Conservation (phyloP, 2,888 invertebrate species). For the Folsomia manolachei region DNA sequence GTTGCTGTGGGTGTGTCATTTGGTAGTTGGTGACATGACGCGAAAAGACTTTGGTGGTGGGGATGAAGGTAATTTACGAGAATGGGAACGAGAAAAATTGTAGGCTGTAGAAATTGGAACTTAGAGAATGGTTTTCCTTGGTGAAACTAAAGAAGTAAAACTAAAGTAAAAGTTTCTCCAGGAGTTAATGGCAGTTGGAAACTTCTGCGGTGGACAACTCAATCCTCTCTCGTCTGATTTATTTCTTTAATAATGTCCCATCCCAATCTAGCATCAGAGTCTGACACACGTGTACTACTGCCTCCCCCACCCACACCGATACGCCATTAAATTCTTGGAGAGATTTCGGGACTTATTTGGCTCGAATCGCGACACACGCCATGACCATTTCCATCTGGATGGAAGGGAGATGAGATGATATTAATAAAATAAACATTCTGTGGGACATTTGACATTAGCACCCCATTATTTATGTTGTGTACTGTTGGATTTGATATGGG, state of each 20-base stretch:
- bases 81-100: neutral
- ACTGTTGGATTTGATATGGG: neutral
- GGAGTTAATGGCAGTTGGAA: conserved; percentile 25
- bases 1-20: neutral
- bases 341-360: neutral
- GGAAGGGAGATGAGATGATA: neutral
- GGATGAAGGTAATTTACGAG: neutral
- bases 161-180: neutral
- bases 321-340: neutral
- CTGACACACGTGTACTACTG: conserved; percentile 7
- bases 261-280: conserved; percentile 10
- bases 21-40: neutral
- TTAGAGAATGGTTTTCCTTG: neutral
- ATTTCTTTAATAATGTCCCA: conserved; percentile 35
- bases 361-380: no score
- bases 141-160: neutral
- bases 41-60: neutral
- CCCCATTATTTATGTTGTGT: neutral
- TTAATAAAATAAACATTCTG: neutral
- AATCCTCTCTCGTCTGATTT: conserved; percentile 32
- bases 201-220: conserved; percentile 42
- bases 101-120: neutral
- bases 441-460: neutral
- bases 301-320: neutral
- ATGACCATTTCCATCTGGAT: no score